Evolutionary conservation across 53 echinoderm and acorn worm species (phyloP), one percentile per base, ranked within the genome.

Genomic region (Echinometra lucunter): DNA sequence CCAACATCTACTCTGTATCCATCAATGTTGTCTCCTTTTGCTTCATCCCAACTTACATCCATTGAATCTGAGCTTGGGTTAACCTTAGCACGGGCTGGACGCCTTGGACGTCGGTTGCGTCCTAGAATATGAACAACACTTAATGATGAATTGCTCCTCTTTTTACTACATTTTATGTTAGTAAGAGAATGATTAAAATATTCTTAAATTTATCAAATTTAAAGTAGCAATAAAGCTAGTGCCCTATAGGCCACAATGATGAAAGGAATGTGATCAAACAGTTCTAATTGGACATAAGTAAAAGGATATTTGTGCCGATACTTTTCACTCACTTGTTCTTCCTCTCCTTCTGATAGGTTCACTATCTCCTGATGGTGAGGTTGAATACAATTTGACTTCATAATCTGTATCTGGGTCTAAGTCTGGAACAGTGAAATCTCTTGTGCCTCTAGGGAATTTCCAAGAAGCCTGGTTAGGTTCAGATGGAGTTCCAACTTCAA

Each of bases 1-100:
- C 93, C 93, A 49, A 78, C 93, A 80, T 93, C 80, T 37, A 93
- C 35, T 32, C 93, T 45, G 93, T 93, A 93, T 25, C 93, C 93
- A 4, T 58, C 66, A 44, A 91, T 30, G 28, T 49, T 49, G 28
- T 93, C 93, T 32, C 75, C 80, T 44, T 74, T 55, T 23, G 93
- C 74, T 18, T 93, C 93, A 37, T 74, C 93, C 93, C 93, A 93
- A 2, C 17, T 32, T 53, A 93, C 57, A 18, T 74, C 80, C 21
- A 93, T 23, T 3, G 93, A 74, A 49, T 93, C 47, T 0, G 93
- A 53, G 57, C 74, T 34, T 78, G 93, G 74, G 56, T 45, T 32
- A 56, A 80, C 57, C 37, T 80, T 74, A 44, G 60, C 60, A 56
- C 93, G 74, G 28, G 93, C 49, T 49, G 93, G 93, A 17, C 74